Conservation (phyloP, 2,888 invertebrate genomes). For the Cyclophora punctaria region DNA sequence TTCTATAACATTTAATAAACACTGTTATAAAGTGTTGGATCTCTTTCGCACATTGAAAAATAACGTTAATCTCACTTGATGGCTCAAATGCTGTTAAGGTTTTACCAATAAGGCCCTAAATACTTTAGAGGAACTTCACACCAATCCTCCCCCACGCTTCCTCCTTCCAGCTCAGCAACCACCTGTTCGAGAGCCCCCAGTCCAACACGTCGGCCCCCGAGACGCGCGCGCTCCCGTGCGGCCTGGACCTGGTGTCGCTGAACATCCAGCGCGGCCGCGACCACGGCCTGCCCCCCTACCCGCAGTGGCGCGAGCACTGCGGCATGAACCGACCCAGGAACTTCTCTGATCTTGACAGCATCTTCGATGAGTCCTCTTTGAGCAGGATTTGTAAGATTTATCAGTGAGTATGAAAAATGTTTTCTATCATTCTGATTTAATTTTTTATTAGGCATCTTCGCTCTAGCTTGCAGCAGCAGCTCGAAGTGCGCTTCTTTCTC, state of each 20-base stretch:
- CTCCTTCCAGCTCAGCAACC: conserved; percentile 76
- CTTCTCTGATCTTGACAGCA: conserved; percentile 78
- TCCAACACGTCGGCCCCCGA: conserved; percentile 26
- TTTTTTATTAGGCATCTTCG: too few species aligned
- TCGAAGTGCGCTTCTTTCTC: too few species aligned
- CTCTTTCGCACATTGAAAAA: too few species aligned
- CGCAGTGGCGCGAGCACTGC: conserved; percentile 84
- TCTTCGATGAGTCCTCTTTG: conserved; percentile 79
- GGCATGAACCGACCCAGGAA: conserved; percentile 76
- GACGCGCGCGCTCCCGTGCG: conserved; percentile 70
- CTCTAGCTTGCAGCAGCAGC: too few species aligned
- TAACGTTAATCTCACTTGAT: too few species aligned
- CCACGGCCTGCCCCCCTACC: conserved; percentile 88
- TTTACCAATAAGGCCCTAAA: too few species aligned
- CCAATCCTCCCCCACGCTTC: too few species aligned
- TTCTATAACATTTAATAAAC: too few species aligned
- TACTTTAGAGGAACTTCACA: too few species aligned
- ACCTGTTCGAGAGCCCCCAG: conserved; percentile 77
- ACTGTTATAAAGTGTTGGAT: too few species aligned
- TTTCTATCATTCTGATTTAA: too few species aligned
- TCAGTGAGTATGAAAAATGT: conserved; percentile 51
- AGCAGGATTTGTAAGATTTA: conserved; percentile 79
- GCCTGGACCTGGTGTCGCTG: conserved; percentile 88
- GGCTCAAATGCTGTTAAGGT: too few species aligned
- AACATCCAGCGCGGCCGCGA: conserved; percentile 93